Evolutionary conservation across 1,140 invertebrate genomes (phyloP), one percentile per base, ranked within the genome.

Genomic region (Caenorhabditis remanei): DNA sequence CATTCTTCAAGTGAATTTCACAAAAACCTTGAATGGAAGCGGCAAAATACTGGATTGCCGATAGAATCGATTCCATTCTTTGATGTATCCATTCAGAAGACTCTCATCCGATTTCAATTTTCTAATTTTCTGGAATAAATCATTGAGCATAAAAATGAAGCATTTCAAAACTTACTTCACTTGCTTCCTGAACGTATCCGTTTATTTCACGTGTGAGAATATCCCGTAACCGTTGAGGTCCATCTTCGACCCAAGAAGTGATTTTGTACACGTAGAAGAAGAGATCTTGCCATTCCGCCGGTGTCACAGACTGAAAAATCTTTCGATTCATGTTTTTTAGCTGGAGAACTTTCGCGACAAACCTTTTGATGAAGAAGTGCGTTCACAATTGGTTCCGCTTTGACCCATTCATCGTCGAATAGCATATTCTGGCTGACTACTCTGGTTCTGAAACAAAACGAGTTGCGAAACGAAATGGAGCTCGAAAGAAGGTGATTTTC

Each of bases 201-300:
- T 63, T 40, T 9, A 89, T 48, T 46, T 88, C 53, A 19, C 24
- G 19, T 11, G 83, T 83, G 7, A 89, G 56, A 56, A 55, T 41
- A 19, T 56, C 32, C 16, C 67, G 87, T 19, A 89, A 82, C 24
- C 56, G 58, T 41, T 79, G 56, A 5, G 61, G 48, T 6, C 83
- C 87, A 24, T 86, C 32, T 16, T 89, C 87, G 7, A 86, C 56
- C 88, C 88, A 89, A 40, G 83, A 86, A n/a, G 53, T 48, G 32
- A 89, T 79, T 41, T 87, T 83, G 56, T 89, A 87, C 19, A 89
- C 71, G 46, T 58, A 24, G 11, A 32, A 53, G 67, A 89, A 89
- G 41, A 89, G 85, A 53, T 89, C 88, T 48, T 89, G 88, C 88
- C 88, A 89, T 83, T 86, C 50, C 16, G 61, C 43, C 48, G 50